Conservation (phyloP, 2,113 vertebrate genomes). For the Cheilinus undulatus region DNA sequence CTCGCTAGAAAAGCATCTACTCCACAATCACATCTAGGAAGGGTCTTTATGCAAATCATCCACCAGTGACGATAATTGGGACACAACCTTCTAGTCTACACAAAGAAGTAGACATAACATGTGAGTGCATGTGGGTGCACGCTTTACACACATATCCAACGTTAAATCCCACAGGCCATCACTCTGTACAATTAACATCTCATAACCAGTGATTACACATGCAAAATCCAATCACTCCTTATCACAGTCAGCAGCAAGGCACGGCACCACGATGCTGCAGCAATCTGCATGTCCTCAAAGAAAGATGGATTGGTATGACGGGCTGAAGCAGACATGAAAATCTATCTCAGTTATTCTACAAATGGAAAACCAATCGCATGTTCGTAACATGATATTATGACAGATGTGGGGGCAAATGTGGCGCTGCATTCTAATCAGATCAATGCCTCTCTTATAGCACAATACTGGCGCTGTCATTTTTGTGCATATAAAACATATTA, state of each 20-base stretch:
- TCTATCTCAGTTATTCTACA: slow-evolving; percentile 76
- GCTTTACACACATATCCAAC: slow-evolving; percentile 33
- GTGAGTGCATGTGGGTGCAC: neutral
- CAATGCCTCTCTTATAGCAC: slow-evolving; percentile 45
- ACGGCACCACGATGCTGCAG: slow-evolving; percentile 21
- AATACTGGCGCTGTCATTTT: slow-evolving; percentile 11
- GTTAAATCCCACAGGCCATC: slow-evolving; percentile 66
- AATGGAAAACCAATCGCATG: slow-evolving; percentile 78
- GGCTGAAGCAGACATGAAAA: slow-evolving; percentile 66
- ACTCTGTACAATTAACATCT: slow-evolving; percentile 74
- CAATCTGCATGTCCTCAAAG: slow-evolving; percentile 66
- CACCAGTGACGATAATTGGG: slow-evolving; percentile 36
- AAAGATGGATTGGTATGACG: slow-evolving; percentile 69
- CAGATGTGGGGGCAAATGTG: slow-evolving; percentile 69
- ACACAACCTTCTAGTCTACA: slow-evolving; percentile 42
- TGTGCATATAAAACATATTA: slow-evolving; percentile 12
- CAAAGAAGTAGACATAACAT: slow-evolving; percentile 22
- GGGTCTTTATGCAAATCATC: slow-evolving; percentile 40
- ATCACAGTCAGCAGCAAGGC: slow-evolving; percentile 58
- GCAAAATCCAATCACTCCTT: slow-evolving; percentile 73
- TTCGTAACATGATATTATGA: slow-evolving; percentile 76
- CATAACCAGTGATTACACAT: slow-evolving; percentile 74
- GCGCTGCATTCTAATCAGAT: slow-evolving; percentile 67
- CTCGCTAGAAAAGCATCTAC: slow-evolving; percentile 4
- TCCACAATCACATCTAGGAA: slow-evolving; percentile 43